phyloP scores from a whole-genome alignment of 1,140 invertebrate genomes.

The Lordiphosa mommai region DNA sequence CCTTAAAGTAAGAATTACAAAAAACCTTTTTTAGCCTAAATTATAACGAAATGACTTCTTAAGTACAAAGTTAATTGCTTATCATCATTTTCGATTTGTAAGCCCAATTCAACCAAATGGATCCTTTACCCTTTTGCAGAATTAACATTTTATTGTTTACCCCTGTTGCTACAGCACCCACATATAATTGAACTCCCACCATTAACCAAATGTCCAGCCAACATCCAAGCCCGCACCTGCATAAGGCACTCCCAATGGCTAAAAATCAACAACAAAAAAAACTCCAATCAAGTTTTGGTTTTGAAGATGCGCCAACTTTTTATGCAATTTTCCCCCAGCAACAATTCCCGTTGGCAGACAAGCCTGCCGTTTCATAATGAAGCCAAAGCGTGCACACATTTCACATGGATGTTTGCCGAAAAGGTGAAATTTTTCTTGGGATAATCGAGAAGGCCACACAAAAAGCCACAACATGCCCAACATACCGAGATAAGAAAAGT shows the following conservation, averaged over 20 bases:
- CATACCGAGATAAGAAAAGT: constrained; percentile 49
- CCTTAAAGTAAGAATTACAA: no score
- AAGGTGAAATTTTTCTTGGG: constrained; percentile 74
- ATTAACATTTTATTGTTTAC: neutral
- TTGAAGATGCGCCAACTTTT: constrained; percentile 65
- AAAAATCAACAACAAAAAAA: constrained; percentile 30
- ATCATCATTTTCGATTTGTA: no score
- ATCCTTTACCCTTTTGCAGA: neutral
- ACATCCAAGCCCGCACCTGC: constrained; percentile 42
- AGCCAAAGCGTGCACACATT: constrained; percentile 22
- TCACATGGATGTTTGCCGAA: constrained; percentile 35
- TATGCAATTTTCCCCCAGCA: constrained; percentile 49
- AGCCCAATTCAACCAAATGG: no score
- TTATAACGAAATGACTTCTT: no score
- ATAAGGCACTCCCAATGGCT: constrained; percentile 44
- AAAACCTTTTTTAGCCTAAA: no score
- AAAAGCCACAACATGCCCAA: constrained; percentile 18
- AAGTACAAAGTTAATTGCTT: no score
- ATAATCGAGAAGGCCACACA: constrained; percentile 61
- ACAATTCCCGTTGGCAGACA: constrained; percentile 36
- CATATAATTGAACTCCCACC: constrained; percentile 30
- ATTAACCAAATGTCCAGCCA: constrained; percentile 41
- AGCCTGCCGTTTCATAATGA: constrained; percentile 64
- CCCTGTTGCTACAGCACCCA: neutral
- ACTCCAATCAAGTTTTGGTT: constrained; percentile 47